Base-by-base conservation (phyloP, 2,113 vertebrate genomes). In the Centropus unirufus region DNA sequence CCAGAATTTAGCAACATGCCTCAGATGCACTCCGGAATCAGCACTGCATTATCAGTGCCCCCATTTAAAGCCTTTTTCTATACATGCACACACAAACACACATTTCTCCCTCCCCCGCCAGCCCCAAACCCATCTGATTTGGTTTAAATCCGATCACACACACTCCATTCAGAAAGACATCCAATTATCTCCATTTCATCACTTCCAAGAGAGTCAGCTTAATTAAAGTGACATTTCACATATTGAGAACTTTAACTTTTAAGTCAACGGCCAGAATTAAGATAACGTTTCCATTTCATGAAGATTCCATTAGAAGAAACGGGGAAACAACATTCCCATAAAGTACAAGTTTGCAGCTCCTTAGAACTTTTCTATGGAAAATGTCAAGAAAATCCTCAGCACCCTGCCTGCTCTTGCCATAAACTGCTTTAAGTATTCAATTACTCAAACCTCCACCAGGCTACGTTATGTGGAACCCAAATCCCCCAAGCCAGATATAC, bases 1-100 rank as follows among this genome's bases (percentile, higher is more conserved):
- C 97, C 93, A 2, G n/a, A 63, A 61, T 21, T 78, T 88, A 49
- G 80, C 94, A 96, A 98, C 98, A 96, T 82, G 98, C 98, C 98
- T 99, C 99, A 99, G 98, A 99, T 99, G 98, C 99, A 99, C 99
- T 99, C 98, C 98, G 89, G 91, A 98, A 97, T 99, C 99, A 98
- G 97, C 99, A 99, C 73, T 5, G 51, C 93, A 64, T 74, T 93
- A 75, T 98, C 98, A 98, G 98, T 90, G 98, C 98, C 98, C 98
- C 97, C 96, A 72, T 97, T 95, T 89, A 92, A 98, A 98, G 97
- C 98, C 79, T 97, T 66, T 66, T 78, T 54, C 39, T 61, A 69
- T 29, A 46, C 58, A 66, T 13, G 18, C 54, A 7, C 55, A 47
- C 94, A 75, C 87, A 11, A 72, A 49, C 91, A 10, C 69, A 22